Percentiles rank a stretch among this genome's conserved stretches.
Evolutionary conservation across 2,888 invertebrate species (phyloP).

Genomic region (Drosophila formosana): DNA sequence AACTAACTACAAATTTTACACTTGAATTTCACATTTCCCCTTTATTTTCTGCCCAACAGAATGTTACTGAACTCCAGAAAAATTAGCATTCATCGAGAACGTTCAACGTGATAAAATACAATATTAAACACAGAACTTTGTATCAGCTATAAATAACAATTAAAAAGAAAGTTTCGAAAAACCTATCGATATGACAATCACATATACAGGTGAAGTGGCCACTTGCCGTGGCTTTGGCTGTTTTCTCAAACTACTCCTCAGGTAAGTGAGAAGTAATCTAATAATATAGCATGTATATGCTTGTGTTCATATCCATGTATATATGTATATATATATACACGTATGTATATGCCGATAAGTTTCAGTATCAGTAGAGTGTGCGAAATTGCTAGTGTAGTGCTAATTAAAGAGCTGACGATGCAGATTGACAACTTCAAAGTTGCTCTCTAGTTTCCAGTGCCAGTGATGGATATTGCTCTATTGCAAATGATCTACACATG

Average conservation of each 20-base stretch:
- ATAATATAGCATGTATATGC: background rate
- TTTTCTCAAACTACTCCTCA: slow-evolving; percentile 93
- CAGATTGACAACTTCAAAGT: background rate
- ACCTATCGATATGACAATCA: slow-evolving; percentile 90
- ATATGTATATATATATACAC: background rate
- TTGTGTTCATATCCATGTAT: too few species aligned
- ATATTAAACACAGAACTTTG: slow-evolving; percentile 3
- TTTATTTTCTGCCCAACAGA: background rate
- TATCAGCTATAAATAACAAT: slow-evolving; percentile 28
- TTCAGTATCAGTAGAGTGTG: slow-evolving; percentile 12
- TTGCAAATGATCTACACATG: slow-evolving; percentile 35
- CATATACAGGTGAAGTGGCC: slow-evolving; percentile 94
- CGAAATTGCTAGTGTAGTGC: slow-evolving; percentile 46
- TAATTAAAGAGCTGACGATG: slow-evolving; percentile 68
- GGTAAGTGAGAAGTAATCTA: slow-evolving; percentile 86
- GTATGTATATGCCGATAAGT: background rate
- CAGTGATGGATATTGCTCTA: slow-evolving; percentile 41
- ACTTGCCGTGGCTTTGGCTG: slow-evolving; percentile 94
- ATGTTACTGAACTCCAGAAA: slow-evolving; percentile 19
- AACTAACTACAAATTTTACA: too few species aligned
- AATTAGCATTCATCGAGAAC: slow-evolving; percentile 45
- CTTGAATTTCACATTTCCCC: background rate
- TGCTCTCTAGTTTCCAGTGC: slow-evolving; percentile 2
- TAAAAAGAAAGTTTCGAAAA: slow-evolving; percentile 39
- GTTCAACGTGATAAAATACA: slow-evolving; percentile 42